These are phyloP conservation scores for Stomatorhinus walkeri DNA, from an alignment of 2,797 vertebrate genomes.

Conservation along the genomic window DNA sequence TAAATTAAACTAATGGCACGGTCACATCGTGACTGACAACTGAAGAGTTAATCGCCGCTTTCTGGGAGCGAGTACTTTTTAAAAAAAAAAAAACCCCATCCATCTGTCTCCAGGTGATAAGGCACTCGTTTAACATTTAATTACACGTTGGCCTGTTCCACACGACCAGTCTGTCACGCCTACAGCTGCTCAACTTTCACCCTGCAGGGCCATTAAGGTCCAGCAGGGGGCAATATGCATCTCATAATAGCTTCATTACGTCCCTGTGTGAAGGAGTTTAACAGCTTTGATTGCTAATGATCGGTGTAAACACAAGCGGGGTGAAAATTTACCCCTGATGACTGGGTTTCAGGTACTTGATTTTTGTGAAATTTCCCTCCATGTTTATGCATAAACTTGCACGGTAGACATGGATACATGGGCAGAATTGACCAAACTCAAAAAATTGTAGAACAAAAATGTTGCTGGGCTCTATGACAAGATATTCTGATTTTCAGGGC, in stretches of 20 bases:
- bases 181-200: neutral
- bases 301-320: neutral
- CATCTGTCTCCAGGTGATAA: neutral
- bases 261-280: neutral
- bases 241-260: neutral
- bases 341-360: neutral
- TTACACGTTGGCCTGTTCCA: neutral
- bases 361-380: neutral
- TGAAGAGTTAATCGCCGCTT: neutral
- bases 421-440: neutral
- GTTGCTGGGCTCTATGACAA: neutral
- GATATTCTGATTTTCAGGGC: neutral
- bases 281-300: neutral
- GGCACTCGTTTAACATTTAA: slow-evolving; percentile 4
- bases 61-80: neutral
- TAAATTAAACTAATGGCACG: neutral
- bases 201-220: neutral
- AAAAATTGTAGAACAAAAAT: neutral
- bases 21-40: neutral
- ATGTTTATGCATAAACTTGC: neutral
- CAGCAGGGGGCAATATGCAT: slow-evolving; percentile 5
- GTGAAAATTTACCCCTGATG: neutral
- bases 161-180: neutral
- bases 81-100: neutral
- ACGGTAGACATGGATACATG: neutral